These are phyloP conservation scores for Naso thynnoides DNA, from an alignment of 2,797 vertebrate genomes.

Conservation along the genomic window DNA sequence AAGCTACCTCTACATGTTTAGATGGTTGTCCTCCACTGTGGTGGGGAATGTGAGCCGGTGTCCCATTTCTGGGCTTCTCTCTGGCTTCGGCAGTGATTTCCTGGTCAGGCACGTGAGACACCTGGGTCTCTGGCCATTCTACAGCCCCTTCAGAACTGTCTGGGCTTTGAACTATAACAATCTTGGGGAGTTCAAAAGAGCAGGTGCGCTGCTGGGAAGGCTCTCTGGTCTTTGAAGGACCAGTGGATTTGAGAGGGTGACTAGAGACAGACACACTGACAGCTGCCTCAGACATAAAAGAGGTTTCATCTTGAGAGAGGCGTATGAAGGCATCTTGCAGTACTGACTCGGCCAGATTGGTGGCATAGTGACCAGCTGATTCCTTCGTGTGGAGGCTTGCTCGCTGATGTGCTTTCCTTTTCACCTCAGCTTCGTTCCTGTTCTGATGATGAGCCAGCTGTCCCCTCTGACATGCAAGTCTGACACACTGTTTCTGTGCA, in stretches of 20 bases:
- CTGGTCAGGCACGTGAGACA: constrained; percentile 70
- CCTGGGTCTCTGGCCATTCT: constrained; percentile 87
- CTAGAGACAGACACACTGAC: constrained; percentile 82
- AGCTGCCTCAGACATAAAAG: constrained; percentile 87
- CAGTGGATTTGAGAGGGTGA: constrained; percentile 63
- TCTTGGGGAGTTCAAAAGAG: constrained; percentile 95
- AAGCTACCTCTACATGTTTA: constrained; percentile 90
- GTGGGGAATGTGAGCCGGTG: constrained; percentile 42
- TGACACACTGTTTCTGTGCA: constrained; percentile 77
- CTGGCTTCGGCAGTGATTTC: constrained; percentile 59
- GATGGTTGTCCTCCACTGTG: constrained; percentile 71
- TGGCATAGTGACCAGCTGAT: constrained; percentile 92
- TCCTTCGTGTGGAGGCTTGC: constrained; percentile 75
- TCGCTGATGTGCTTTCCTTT: constrained; percentile 48
- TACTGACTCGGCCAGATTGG: constrained; percentile 95
- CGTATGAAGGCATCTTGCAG: constrained; percentile 96
- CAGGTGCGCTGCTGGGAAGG: constrained; percentile 81
- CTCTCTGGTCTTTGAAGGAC: constrained; percentile 68
- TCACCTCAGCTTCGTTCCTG: constrained; percentile 74
- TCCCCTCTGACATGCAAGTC: constrained; percentile 77
- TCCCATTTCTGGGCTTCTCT: constrained; percentile 64
- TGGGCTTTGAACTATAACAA: constrained; percentile 96
- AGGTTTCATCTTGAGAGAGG: constrained; percentile 91
- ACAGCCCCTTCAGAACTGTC: constrained; percentile 87
- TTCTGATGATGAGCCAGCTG: constrained; percentile 64